phyloP scores from a whole-genome alignment of 2,888 invertebrate species.

The Drosophila leonis region DNA sequence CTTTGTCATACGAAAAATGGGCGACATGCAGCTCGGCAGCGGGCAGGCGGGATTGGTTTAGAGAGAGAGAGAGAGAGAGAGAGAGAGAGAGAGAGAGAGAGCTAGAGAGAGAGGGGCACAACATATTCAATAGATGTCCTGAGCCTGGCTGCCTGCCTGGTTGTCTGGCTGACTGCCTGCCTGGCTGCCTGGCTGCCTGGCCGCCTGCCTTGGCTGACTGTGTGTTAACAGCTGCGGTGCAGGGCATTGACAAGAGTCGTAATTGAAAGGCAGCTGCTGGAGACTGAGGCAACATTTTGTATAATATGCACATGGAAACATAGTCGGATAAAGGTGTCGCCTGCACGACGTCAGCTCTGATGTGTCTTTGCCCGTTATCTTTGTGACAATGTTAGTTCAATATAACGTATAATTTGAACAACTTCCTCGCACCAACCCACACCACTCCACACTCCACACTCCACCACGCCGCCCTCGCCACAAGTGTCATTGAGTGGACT shows the following conservation, averaged over 20 bases:
- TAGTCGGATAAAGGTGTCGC: conserved; percentile 46
- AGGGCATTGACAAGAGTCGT: conserved; percentile 57
- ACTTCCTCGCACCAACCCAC: not conserved
- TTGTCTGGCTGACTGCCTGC: not conserved
- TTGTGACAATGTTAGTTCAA: conserved; percentile 48
- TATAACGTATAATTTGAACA: conserved; percentile 58
- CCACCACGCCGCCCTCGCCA: not conserved
- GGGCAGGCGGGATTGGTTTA: not conserved
- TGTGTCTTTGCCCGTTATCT: conserved; percentile 18
- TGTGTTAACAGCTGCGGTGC: conserved; percentile 38
- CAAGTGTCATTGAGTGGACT: not conserved
- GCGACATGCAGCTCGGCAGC: conserved; percentile 33
- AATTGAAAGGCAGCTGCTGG: conserved; percentile 59
- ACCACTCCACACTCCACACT: not conserved
- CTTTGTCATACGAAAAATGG: conserved; percentile 61
- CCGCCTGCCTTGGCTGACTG: not conserved
- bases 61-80: no score
- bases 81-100: not conserved
- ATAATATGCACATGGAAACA: conserved; percentile 37
- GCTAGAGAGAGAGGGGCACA: not conserved
- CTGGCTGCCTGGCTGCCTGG: not conserved
- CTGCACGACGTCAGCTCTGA: conserved; percentile 27
- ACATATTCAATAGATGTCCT: conserved; percentile 50
- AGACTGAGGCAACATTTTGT: conserved; percentile 38
- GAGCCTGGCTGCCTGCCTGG: conserved; percentile 1